Conservation (phyloP, 2,888 invertebrate species). For the Aphrophora alni region DNA sequence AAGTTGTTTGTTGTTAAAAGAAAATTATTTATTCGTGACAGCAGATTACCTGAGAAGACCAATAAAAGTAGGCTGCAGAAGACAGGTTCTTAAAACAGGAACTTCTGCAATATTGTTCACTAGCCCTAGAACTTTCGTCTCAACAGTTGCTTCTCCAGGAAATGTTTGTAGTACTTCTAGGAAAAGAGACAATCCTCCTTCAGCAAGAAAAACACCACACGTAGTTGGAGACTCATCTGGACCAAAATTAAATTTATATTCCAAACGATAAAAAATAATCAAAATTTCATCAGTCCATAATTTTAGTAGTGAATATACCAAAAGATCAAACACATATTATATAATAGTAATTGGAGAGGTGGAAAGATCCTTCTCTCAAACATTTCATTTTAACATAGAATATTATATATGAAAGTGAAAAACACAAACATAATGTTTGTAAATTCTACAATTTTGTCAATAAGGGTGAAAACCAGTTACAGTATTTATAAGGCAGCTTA, state of each 20-base stretch:
- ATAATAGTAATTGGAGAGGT: too few relatives aligned
- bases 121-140: constrained; percentile 76
- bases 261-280: background rate
- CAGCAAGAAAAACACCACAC: constrained; percentile 70
- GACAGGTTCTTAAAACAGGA: constrained; percentile 60
- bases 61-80: constrained; percentile 65
- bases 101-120: constrained; percentile 81
- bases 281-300: too few relatives aligned
- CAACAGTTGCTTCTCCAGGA: constrained; percentile 68
- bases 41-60: constrained; percentile 59
- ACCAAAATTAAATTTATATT: constrained; percentile 42
- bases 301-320: too few relatives aligned
- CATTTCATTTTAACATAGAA: too few relatives aligned
- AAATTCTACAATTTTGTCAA: too few relatives aligned
- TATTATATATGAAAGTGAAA: too few relatives aligned
- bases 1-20: too few relatives aligned
- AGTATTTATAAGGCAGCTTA: too few relatives aligned
- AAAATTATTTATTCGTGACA: background rate
- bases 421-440: too few relatives aligned
- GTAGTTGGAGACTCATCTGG: constrained; percentile 75
- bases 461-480: too few relatives aligned
- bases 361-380: too few relatives aligned
- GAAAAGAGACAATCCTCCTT: constrained; percentile 71
- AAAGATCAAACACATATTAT: too few relatives aligned
- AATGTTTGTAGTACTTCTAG: constrained; percentile 69